Evolutionary conservation across 2,888 invertebrate species (phyloP), one percentile per base, ranked within the genome.

Genomic region (Brachyopa scutellaris): DNA sequence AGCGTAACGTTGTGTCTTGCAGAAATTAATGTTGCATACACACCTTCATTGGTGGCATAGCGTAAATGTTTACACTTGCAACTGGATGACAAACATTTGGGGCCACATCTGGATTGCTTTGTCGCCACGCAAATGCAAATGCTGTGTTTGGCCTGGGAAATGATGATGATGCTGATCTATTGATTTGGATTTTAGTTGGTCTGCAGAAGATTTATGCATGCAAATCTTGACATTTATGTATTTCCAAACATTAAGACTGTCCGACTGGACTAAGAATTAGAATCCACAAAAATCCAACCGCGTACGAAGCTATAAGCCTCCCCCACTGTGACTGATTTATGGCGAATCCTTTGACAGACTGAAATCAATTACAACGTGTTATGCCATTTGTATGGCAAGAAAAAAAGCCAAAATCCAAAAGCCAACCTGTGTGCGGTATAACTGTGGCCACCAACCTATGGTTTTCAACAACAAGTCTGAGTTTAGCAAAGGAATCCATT

Each of bases 381-480:
- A 55, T 26, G 13, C 13, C 36, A 47, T 45, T 13, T 26, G 33
- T 23, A 59, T 31, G 74, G 11, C 66, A 31, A n/a, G 6, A 38
- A 19, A 45, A 36, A 53, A 49, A 62, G 23, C 57, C 62, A 42
- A 40, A 47, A n/a, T n/a, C n/a, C n/a, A n/a, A n/a, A n/a, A n/a
- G n/a, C 29, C 82, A 77, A 77, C 70, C 82, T 70, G 53, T 66
- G 77, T 82, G 79, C 33, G 84, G 80, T 84, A 61, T 72, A 70
- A 67, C 49, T 84, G 80, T 84, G 84, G 84, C 80, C 84, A 84
- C 84, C 70, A 76, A 72, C 70, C 76, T 76, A 67, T 72, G 80
- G 84, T 80, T 77, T 64, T 61, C 66, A 66, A 23, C 47, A 61
- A 55, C n/a, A 70, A 53, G 45, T 73, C 66, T 45, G 38, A 47